Base-by-base conservation (phyloP, 2,797 vertebrate genomes). In the Enteromius treurensis region DNA sequence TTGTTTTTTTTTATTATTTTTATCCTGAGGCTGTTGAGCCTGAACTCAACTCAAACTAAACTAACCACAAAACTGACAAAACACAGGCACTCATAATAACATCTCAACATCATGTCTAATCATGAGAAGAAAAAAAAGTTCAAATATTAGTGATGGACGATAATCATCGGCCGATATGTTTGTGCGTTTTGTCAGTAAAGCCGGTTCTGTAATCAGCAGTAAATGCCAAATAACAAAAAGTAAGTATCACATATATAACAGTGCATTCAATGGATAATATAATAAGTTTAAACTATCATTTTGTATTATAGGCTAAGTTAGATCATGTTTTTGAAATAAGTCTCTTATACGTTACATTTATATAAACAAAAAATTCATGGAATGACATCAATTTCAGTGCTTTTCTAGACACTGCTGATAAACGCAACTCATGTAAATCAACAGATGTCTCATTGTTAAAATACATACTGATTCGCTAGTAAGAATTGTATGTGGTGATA, bases 11-110 rank as follows among this genome's bases (percentile, higher is more conserved):
- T 77, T 5, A 82, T 91, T 91, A 79, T 88, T 89, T 87, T 86
- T 69, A 89, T 87, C 88, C 86, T 45, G 82, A 89, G 86, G 89
- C 89, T 81, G 86, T 84, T 91, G 83, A 91, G 91, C 86, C 80
- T 62, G 45, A 89, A 89, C 82, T 83, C 73, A 86, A 91, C 88
- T 91, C 87, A 91, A 92, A 89, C 88, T 64, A 74, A 64, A 40
- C 26, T 13, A 74, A 49, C 29, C 29, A 74, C 17, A 65, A 75
- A 65, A 81, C 64, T 81, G 88, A 87, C 89, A 91, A 87, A 84
- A 77, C 78, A 85, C 86, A 84, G 83, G 75, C 77, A 85, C 85
- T 82, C 51, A 90, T 90, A 90, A 91, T 86, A 75, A 87, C 81
- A 86, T 82, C 85, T 90, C 90, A 88, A 91, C 92, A 90, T 85